phyloP scores from a whole-genome alignment of 2,888 invertebrate species.

The Tachina lurida region DNA sequence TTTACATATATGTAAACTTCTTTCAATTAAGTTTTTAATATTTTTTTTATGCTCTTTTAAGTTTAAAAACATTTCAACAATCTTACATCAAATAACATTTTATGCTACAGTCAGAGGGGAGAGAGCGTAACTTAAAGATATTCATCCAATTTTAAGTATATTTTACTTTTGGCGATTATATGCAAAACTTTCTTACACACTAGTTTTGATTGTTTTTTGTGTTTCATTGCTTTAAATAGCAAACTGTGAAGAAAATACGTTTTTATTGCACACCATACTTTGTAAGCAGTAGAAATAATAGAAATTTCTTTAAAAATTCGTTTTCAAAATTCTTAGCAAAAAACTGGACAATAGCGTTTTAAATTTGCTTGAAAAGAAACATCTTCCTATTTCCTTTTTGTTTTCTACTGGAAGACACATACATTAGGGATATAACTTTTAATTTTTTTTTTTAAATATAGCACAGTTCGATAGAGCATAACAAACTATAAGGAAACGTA shows the following conservation, averaged over 20 bases:
- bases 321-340: too few relatives aligned
- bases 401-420: too few relatives aligned
- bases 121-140: neutral
- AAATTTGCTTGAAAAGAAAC: too few relatives aligned
- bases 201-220: slow-evolving; percentile 72
- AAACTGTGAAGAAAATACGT: neutral
- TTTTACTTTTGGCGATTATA: slow-evolving; percentile 14
- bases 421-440: too few relatives aligned
- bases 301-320: neutral
- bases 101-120: slow-evolving; percentile 6
- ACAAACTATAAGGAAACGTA: too few relatives aligned
- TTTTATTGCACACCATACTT: neutral
- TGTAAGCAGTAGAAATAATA: neutral
- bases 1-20: slow-evolving; percentile 49
- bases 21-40: neutral
- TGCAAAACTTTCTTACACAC: slow-evolving; percentile 48
- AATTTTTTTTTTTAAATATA: too few relatives aligned
- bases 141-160: neutral
- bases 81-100: slow-evolving; percentile 30
- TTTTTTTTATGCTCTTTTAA: neutral
- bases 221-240: slow-evolving; percentile 63
- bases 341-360: too few relatives aligned
- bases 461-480: too few relatives aligned
- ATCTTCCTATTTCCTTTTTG: too few relatives aligned
- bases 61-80: slow-evolving; percentile 39